phyloP scores from a whole-genome alignment of 2,113 vertebrate species.

The Festucalex cinctus region DNA sequence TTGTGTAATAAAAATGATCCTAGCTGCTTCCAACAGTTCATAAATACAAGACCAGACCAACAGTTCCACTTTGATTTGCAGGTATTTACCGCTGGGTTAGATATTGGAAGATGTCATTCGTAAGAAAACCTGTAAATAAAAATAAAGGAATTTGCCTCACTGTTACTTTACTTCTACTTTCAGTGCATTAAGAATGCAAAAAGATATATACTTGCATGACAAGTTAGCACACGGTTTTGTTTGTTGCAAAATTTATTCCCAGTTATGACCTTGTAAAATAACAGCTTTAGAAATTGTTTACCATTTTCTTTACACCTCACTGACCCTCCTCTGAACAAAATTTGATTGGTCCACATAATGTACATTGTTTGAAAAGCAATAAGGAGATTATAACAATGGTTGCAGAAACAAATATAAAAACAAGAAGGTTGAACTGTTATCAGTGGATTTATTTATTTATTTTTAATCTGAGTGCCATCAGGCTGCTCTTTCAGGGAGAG shows the following conservation, averaged over 20 bases:
- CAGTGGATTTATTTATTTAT: background rate
- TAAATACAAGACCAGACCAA: too few species aligned
- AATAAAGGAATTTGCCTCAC: too few species aligned
- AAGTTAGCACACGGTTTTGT: background rate
- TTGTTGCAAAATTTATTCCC: background rate
- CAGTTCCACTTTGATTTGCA: too few species aligned
- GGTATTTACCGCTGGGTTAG: too few species aligned
- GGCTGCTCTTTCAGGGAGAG: slow-evolving; percentile 40
- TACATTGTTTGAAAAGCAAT: background rate
- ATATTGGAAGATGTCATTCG: too few species aligned
- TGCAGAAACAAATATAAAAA: background rate
- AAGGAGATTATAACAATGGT: background rate
- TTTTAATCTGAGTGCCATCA: background rate
- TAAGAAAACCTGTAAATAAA: too few species aligned
- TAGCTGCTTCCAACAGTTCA: too few species aligned
- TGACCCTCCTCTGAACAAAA: background rate
- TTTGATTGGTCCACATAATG: slow-evolving; percentile 4
- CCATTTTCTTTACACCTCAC: background rate
- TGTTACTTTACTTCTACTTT: too few species aligned
- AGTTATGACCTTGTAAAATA: background rate
- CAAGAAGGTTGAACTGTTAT: background rate
- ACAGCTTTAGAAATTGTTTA: background rate
- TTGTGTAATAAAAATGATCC: too few species aligned
- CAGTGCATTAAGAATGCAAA: too few species aligned
- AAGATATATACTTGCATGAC: too few species aligned